Percentiles rank a stretch among this genome's conserved stretches.
Evolutionary conservation across 2,888 invertebrate species (phyloP).

Genomic region (Andricus curvator): DNA sequence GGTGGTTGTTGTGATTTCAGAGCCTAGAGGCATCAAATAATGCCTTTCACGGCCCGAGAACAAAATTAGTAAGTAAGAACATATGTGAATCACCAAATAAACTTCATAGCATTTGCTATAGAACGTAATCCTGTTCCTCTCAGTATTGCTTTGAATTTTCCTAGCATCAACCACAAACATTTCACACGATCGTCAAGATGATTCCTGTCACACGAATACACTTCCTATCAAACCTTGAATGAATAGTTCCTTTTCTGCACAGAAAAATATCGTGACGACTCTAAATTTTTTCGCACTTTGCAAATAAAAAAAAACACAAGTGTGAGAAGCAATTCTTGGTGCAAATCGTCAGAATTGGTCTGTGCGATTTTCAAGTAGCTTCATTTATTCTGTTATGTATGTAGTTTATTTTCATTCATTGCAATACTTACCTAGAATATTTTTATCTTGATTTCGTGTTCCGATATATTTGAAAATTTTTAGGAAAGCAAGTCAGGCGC

Average conservation of each 20-base stretch:
- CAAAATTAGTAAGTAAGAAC: conserved; percentile 79
- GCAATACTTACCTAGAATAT: conserved; percentile 56
- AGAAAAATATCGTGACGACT: conserved; percentile 60
- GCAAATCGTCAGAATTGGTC: conserved; percentile 61
- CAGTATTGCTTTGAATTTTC: conserved; percentile 55
- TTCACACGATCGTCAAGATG: conserved; percentile 42
- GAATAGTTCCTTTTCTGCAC: conserved; percentile 46
- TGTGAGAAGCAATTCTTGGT: conserved; percentile 8
- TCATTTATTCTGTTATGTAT: conserved; percentile 72
- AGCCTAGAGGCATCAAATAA: conserved; percentile 79
- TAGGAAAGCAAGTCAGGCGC: conserved; percentile 86
- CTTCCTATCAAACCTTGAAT: conserved; percentile 19
- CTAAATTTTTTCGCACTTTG: conserved; percentile 9
- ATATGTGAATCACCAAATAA: conserved; percentile 74
- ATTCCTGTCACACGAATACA: conserved; percentile 41
- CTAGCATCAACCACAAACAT: conserved; percentile 46
- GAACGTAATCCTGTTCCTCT: conserved; percentile 47
- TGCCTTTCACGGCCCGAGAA: conserved; percentile 79
- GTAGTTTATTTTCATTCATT: conserved; percentile 69
- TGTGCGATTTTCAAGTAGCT: conserved; percentile 66
- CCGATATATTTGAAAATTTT: conserved; percentile 64
- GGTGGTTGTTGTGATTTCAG: conserved; percentile 78
- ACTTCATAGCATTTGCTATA: conserved; percentile 63
- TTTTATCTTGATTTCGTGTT: not conserved
- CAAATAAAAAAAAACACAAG: not conserved